These are phyloP conservation scores for Caracal caracal DNA, from an alignment of 2,113 vertebrate genomes.

Conservation along the genomic window DNA sequence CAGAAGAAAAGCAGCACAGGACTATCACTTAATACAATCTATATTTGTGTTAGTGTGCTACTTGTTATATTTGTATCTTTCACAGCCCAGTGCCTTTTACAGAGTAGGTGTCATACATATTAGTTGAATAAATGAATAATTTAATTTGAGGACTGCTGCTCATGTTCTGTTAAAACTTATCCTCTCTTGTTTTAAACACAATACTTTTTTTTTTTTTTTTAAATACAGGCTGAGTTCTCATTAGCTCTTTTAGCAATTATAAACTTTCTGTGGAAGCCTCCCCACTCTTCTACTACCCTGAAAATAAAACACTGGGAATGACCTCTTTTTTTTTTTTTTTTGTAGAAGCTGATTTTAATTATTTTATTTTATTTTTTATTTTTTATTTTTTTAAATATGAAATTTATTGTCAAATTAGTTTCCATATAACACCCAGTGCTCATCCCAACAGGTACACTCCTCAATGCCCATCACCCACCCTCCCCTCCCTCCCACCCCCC, in stretches of 20 bases:
- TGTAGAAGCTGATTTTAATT: too few species aligned
- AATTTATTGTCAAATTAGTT: too few species aligned
- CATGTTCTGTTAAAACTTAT: background rate
- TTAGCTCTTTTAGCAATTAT: background rate
- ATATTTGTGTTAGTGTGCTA: background rate
- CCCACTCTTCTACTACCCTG: background rate
- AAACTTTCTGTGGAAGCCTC: background rate
- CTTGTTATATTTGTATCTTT: background rate
- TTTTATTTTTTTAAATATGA: too few species aligned
- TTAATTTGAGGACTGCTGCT: background rate
- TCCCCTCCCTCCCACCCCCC: too few species aligned
- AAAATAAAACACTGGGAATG: background rate
- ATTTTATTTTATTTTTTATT: too few species aligned
- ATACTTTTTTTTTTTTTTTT: slow-evolving; percentile 15
- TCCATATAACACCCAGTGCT: too few species aligned
- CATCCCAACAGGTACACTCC: too few species aligned
- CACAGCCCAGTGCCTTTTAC: background rate
- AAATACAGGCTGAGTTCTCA: background rate
- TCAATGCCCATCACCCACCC: too few species aligned
- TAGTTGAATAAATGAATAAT: slow-evolving; percentile 48
- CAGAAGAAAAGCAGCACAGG: background rate
- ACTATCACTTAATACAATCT: background rate
- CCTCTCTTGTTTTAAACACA: background rate
- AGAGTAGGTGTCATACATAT: background rate
- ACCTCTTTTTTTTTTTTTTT: background rate